A percentile compares a stretch with the other conserved stretches of the same genome.
These are phyloP conservation scores for Oncorhynchus tshawytscha DNA, from an alignment of 2,113 vertebrate species.

Conservation along the genomic window DNA sequence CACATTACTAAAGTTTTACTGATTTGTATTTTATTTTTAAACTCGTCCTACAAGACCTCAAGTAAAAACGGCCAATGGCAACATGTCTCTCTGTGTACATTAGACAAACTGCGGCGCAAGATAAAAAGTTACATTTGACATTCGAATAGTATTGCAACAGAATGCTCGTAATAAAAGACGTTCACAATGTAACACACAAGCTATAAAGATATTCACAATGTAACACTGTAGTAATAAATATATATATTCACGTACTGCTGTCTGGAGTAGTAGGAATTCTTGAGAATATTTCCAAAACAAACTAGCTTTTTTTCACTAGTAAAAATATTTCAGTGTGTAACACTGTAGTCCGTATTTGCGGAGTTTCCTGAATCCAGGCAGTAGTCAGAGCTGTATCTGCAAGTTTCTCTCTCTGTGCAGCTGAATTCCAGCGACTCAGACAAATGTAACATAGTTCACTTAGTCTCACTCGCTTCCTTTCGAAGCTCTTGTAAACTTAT, in stretches of 20 bases:
- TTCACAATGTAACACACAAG: background rate
- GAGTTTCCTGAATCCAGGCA: background rate
- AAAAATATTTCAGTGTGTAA: no score
- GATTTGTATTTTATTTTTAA: no score
- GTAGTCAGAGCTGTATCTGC: background rate
- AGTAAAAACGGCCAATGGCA: background rate
- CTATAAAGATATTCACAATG: no score
- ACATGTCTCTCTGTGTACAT: background rate
- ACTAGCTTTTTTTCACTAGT: background rate
- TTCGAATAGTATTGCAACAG: background rate
- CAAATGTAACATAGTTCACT: background rate
- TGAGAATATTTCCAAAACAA: background rate
- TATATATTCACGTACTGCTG: background rate
- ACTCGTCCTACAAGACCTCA: no score
- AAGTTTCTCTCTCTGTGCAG: slow-evolving; percentile 23
- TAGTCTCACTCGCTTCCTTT: slow-evolving; percentile 31
- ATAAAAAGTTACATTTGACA: background rate
- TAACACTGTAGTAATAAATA: no score
- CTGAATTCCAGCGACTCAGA: slow-evolving; percentile 35
- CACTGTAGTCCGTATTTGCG: background rate
- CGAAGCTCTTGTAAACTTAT: slow-evolving; percentile 17
- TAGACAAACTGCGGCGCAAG: background rate
- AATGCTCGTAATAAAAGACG: background rate
- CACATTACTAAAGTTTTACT: background rate
- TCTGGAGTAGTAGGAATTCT: background rate